These are phyloP conservation scores for Acrobeloides nanus DNA, from an alignment of 2,888 invertebrate species.

Conservation along the genomic window DNA sequence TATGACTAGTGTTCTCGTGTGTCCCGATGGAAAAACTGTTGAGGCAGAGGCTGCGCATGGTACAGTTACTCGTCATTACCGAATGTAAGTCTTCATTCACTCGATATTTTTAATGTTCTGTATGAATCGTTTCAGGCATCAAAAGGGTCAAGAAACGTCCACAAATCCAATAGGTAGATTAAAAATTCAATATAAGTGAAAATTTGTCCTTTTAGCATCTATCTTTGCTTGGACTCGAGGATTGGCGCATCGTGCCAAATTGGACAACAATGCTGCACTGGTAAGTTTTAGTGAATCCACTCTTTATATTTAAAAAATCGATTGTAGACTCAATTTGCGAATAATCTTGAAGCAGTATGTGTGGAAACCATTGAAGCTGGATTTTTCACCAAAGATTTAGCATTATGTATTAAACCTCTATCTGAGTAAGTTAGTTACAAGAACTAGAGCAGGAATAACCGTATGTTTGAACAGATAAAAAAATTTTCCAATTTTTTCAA, in stretches of 20 bases:
- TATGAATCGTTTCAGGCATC: no score
- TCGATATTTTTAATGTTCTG: conserved; percentile 70
- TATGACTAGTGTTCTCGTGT: conserved; percentile 93
- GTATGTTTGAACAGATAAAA: no score
- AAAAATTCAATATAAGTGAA: conserved; percentile 3
- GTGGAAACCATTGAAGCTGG: conserved; percentile 89
- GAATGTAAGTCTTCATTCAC: conserved; percentile 65
- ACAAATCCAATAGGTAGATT: conserved; percentile 82
- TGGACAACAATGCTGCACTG: conserved; percentile 71
- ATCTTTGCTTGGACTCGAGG: conserved; percentile 98
- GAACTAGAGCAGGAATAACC: not conserved
- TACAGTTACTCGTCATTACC: conserved; percentile 83
- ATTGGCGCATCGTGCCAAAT: conserved; percentile 80
- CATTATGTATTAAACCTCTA: conserved; percentile 92
- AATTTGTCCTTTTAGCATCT: conserved; percentile 63
- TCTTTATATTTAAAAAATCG: not conserved
- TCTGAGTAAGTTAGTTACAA: conserved; percentile 59
- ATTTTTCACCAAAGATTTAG: conserved; percentile 94
- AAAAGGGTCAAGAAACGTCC: conserved; percentile 83
- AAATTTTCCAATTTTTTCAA: no score
- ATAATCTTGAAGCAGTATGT: conserved; percentile 70
- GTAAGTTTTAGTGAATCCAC: conserved; percentile 5
- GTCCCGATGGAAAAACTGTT: conserved; percentile 94
- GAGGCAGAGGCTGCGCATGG: conserved; percentile 98
- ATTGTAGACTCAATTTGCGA: conserved; percentile 65